phyloP scores from a whole-genome alignment of 2,113 vertebrate genomes.

The Zosterops lateralis region DNA sequence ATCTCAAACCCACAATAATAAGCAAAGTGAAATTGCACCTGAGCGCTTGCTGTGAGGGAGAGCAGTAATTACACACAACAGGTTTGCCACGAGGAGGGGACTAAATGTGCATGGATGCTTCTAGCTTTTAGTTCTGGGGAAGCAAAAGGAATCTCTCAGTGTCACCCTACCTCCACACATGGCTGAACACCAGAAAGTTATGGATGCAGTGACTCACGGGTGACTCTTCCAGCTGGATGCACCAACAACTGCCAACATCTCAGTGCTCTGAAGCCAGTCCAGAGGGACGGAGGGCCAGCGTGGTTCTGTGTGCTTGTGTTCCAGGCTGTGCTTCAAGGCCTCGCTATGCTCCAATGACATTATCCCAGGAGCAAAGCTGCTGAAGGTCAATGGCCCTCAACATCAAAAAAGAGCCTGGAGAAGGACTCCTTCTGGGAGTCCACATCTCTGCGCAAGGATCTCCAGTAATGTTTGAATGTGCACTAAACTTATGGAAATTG shows the following conservation, averaged over 20 bases:
- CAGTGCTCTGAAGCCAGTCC: neutral
- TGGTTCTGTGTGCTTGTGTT: neutral
- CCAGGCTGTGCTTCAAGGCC: slow-evolving; percentile 8
- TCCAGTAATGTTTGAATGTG: neutral
- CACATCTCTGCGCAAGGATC: neutral
- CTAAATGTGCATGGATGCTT: neutral
- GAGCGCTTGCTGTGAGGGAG: neutral
- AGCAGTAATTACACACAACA: neutral
- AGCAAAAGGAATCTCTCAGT: neutral
- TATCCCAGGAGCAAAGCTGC: neutral
- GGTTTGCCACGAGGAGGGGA: neutral
- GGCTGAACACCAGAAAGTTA: neutral
- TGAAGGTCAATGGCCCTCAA: neutral
- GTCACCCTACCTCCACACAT: neutral
- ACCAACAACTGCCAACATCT: neutral
- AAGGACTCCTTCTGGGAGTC: neutral
- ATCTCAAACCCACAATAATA: neutral
- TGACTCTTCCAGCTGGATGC: slow-evolving; percentile 38
- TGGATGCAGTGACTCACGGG: neutral
- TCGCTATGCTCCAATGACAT: neutral
- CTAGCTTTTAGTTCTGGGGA: neutral
- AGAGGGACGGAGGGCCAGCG: neutral
- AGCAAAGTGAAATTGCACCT: neutral
- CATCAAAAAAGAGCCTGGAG: neutral
- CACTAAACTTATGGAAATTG: fast-evolving